Evolutionary conservation across 2,113 vertebrate species (phyloP), one percentile per base, ranked within the genome.

Genomic region (Ornithorhynchus anatinus): DNA sequence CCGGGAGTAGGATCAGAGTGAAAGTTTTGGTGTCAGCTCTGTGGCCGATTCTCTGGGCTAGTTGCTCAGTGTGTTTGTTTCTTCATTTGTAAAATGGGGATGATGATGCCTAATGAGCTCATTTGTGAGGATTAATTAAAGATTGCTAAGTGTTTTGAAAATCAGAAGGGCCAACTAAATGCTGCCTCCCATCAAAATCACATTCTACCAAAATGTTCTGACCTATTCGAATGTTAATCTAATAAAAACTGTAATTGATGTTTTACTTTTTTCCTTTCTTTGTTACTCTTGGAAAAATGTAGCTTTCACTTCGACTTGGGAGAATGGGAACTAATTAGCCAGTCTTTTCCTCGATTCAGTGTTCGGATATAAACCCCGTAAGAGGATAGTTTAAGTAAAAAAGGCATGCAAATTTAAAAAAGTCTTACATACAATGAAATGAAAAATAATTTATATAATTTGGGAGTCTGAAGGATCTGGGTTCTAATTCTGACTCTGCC

Each of bases 401-500:
- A n/a, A n/a, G n/a, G n/a, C n/a, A n/a, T n/a, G n/a, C n/a, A n/a
- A n/a, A n/a, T n/a, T n/a, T n/a, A n/a, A n/a, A n/a, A n/a, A n/a
- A n/a, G n/a, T n/a, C n/a, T n/a, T n/a, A n/a, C 3, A 3, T 35
- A 33, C 0, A 0, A 0, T 1, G 2, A 11, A 25, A 7, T 27
- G 27, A 13, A 32, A 38, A n/a, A 59, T 19, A 37, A 1, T 52
- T 3, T 23, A 39, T 31, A 47, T 0, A 0, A 22, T 50, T 9
- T 29, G 15, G 36, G 8, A n/a, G n/a, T n/a, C n/a, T n/a, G n/a
- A n/a, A n/a, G n/a, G n/a, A n/a, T n/a, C n/a, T n/a, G n/a, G n/a
- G n/a, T n/a, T n/a, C n/a, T n/a, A n/a, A n/a, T n/a, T n/a, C n/a
- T n/a, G n/a, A n/a, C n/a, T n/a, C n/a, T n/a, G n/a, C n/a, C n/a